Percentiles rank a stretch among this genome's conserved stretches.
Conservation (phyloP, 2,888 invertebrate genomes). For the Chymomyza procnemis region DNA sequence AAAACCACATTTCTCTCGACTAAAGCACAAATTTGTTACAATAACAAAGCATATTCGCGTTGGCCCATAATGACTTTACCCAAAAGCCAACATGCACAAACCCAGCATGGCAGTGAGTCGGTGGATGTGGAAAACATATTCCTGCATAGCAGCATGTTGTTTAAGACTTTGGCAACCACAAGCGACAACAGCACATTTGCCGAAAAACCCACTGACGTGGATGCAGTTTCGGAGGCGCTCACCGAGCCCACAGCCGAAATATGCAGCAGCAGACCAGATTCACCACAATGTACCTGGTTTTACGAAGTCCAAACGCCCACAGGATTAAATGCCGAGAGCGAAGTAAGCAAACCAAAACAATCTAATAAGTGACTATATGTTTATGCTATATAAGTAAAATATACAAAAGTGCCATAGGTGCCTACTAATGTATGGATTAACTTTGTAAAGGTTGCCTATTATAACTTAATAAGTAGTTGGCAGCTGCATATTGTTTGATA, state of each 20-base stretch:
- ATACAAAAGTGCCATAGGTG: too few species aligned
- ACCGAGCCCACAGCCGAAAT: not conserved
- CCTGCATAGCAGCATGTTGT: slow-evolving; percentile 55
- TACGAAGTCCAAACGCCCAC: slow-evolving; percentile 37
- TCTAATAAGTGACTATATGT: not conserved
- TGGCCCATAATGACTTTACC: slow-evolving; percentile 45
- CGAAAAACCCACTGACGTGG: not conserved
- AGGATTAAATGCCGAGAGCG: slow-evolving; percentile 18
- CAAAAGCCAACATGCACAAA: slow-evolving; percentile 49
- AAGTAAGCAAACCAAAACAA: slow-evolving; percentile 26
- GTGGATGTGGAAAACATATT: slow-evolving; percentile 58
- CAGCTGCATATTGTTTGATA: not conserved
- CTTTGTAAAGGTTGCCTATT: not conserved
- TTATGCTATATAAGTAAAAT: not conserved
- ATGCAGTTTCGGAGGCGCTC: not conserved
- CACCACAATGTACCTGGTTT: slow-evolving; percentile 56
- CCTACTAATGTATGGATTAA: too few species aligned
- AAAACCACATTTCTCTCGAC: slow-evolving; percentile 8
- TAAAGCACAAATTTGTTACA: slow-evolving; percentile 26
- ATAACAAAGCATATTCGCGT: slow-evolving; percentile 12
- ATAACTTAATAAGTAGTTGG: not conserved
- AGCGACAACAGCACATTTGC: not conserved
- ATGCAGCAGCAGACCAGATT: slow-evolving; percentile 7
- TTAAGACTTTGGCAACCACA: slow-evolving; percentile 4
- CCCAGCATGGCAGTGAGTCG: slow-evolving; percentile 46